These are phyloP conservation scores for Rynchops niger DNA, from an alignment of 2,113 vertebrate species.

Conservation along the genomic window DNA sequence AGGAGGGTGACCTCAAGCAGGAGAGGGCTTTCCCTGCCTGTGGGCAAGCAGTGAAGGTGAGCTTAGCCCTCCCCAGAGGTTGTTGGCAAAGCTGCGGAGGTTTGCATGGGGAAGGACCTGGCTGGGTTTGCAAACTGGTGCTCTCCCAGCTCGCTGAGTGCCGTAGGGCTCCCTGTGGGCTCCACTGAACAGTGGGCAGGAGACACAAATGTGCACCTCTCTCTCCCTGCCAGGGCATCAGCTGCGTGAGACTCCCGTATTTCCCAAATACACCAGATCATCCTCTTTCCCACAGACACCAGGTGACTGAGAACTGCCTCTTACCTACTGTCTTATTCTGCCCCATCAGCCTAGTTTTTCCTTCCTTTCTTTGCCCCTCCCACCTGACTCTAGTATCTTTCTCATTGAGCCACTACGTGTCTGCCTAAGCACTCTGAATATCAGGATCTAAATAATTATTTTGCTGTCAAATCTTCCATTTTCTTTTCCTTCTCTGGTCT, in stretches of 20 bases:
- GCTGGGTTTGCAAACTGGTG: neutral
- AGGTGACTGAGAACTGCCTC: neutral
- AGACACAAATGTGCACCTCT: neutral
- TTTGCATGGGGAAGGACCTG: neutral
- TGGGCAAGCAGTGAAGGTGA: neutral
- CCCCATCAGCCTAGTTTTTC: neutral
- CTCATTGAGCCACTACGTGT: neutral
- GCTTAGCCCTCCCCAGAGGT: neutral
- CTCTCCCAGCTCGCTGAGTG: accelerated
- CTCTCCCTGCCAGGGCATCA: neutral
- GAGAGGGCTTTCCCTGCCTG: neutral
- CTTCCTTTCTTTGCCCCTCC: neutral
- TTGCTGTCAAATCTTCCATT: neutral
- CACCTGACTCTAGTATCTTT: neutral
- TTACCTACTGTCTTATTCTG: neutral
- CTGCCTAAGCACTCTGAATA: neutral
- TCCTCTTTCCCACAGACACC: neutral
- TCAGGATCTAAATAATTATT: neutral
- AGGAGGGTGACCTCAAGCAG: neutral
- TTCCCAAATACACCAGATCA: neutral
- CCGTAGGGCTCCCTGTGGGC: accelerated
- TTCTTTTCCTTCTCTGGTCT: neutral
- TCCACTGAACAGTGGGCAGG: neutral
- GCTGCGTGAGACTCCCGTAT: neutral
- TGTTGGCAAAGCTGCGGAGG: accelerated